These are phyloP conservation scores for Galerucella calmariensis DNA, from an alignment of 2,888 invertebrate species.

Conservation along the genomic window DNA sequence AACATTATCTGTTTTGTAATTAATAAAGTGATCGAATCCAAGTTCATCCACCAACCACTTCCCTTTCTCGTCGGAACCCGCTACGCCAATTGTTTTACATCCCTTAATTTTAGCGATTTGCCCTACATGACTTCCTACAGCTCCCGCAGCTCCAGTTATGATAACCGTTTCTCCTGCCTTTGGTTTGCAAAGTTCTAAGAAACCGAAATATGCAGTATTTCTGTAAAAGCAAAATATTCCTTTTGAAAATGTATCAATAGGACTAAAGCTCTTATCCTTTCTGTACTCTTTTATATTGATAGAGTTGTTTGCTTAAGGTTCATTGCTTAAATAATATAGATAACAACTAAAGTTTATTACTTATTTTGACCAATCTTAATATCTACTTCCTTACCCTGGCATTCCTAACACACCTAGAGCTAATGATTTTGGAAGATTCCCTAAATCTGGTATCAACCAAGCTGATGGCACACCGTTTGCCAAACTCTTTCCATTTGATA, in stretches of 20 bases:
- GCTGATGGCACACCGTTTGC: constrained; percentile 69
- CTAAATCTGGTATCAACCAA: constrained; percentile 70
- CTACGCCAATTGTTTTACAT: constrained; percentile 77
- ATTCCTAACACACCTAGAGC: constrained; percentile 75
- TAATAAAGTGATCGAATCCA: constrained; percentile 76
- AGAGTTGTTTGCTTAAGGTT: too few relatives aligned
- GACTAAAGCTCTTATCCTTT: not conserved
- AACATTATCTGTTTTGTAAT: constrained; percentile 75
- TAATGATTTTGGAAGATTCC: constrained; percentile 71
- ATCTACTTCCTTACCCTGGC: constrained; percentile 71
- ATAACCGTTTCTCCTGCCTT: constrained; percentile 79
- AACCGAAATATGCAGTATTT: constrained; percentile 80
- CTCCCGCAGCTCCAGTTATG: constrained; percentile 81
- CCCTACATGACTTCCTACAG: constrained; percentile 81
- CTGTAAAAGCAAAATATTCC: constrained; percentile 60
- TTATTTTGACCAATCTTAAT: not conserved
- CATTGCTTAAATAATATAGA: too few relatives aligned
- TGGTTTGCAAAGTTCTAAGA: constrained; percentile 77
- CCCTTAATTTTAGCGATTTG: constrained; percentile 82
- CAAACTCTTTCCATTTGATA: constrained; percentile 64
- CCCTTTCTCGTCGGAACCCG: constrained; percentile 78
- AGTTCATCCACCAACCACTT: constrained; percentile 73
- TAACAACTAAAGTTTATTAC: too few relatives aligned
- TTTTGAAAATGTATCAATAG: not conserved
- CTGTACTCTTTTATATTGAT: too few relatives aligned